Percentiles rank a stretch among this genome's conserved stretches.
Evolutionary conservation across 2,888 invertebrate genomes (phyloP).

Genomic region (Molorchus minor): DNA sequence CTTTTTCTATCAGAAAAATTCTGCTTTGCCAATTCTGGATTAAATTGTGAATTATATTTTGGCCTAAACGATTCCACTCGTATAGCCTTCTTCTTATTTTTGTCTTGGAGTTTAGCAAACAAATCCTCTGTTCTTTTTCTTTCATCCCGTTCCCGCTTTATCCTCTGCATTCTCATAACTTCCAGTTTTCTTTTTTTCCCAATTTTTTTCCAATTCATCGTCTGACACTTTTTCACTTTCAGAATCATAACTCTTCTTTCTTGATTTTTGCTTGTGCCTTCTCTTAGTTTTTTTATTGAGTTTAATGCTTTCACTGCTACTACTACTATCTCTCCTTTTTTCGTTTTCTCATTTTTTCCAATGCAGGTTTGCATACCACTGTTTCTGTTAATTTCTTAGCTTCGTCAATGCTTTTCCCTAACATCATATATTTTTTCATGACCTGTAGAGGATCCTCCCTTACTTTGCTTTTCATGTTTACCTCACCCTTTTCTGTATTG

Average conservation of each 20-base stretch:
- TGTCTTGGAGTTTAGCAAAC: constrained; percentile 74
- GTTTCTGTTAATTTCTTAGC: constrained; percentile 39
- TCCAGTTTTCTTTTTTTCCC: constrained; percentile 66
- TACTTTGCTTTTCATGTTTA: constrained; percentile 73
- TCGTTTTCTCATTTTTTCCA: constrained; percentile 11
- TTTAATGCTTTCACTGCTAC: constrained; percentile 52
- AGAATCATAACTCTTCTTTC: constrained; percentile 37
- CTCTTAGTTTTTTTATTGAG: constrained; percentile 62
- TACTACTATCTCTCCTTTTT: constrained; percentile 16
- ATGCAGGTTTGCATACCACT: constrained; percentile 41
- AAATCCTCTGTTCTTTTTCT: constrained; percentile 75
- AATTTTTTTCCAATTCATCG: constrained; percentile 36
- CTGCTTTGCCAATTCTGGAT: constrained; percentile 88
- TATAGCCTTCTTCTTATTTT: constrained; percentile 48
- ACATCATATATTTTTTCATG: constrained; percentile 69
- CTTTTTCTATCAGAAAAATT: constrained; percentile 63
- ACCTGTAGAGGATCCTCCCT: constrained; percentile 77
- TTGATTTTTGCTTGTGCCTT: constrained; percentile 53
- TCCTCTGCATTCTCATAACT: constrained; percentile 77
- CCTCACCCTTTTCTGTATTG: constrained; percentile 67
- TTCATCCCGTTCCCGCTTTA: constrained; percentile 85
- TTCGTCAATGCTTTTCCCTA: constrained; percentile 33
- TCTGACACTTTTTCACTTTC: constrained; percentile 38
- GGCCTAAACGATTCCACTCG: constrained; percentile 53
- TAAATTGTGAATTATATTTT: constrained; percentile 96